These are phyloP conservation scores for Mythimna ferrago DNA, from an alignment of 2,888 invertebrate species.

Conservation along the genomic window DNA sequence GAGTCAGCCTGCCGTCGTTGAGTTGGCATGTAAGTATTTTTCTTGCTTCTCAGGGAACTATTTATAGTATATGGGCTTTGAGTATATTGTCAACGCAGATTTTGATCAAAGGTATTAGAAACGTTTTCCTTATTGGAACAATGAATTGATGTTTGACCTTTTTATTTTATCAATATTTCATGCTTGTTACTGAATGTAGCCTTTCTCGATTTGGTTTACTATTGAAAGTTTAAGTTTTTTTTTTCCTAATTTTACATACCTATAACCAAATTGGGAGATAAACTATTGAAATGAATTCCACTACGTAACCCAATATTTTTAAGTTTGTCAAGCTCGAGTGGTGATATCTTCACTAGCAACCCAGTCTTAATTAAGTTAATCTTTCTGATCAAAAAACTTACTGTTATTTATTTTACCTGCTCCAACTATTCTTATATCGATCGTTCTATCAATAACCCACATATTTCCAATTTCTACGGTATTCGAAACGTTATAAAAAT, in stretches of 20 bases:
- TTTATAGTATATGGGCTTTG: neutral
- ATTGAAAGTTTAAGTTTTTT: constrained; percentile 18
- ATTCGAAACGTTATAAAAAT: constrained; percentile 70
- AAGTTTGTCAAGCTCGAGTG: neutral
- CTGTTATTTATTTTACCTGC: constrained; percentile 25
- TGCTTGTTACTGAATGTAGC: constrained; percentile 13
- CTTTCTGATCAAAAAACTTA: constrained; percentile 8
- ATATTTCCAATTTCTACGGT: constrained; percentile 62
- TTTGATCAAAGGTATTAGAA: constrained; percentile 19
- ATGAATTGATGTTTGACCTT: constrained; percentile 26
- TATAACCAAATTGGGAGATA: neutral
- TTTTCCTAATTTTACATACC: neutral
- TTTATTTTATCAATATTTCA: constrained; percentile 15
- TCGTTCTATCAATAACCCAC: constrained; percentile 58
- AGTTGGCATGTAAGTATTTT: constrained; percentile 97
- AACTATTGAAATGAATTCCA: neutral
- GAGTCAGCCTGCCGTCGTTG: constrained; percentile 96
- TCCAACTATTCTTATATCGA: constrained; percentile 38
- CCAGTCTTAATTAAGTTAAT: constrained; percentile 15
- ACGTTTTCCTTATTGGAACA: constrained; percentile 38
- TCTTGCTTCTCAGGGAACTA: neutral
- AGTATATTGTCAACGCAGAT: constrained; percentile 7
- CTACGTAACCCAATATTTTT: too few relatives aligned
- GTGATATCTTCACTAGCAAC: constrained; percentile 4
- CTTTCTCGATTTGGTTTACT: constrained; percentile 18